phyloP scores from a whole-genome alignment of 2,888 invertebrate species.

The Seira ritae region DNA sequence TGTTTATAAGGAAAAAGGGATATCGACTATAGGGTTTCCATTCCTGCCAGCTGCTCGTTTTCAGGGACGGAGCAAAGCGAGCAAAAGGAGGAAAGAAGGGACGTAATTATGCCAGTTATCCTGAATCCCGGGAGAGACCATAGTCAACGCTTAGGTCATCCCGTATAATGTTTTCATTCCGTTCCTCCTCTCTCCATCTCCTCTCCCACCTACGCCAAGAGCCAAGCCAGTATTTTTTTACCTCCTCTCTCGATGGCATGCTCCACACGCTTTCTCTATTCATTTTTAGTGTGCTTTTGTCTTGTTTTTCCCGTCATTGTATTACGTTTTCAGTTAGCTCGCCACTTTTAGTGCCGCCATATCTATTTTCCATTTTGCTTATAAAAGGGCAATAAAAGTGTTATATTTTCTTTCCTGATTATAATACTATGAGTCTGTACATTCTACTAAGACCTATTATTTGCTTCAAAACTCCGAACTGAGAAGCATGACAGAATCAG shows the following conservation, averaged over 20 bases:
- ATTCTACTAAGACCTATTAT: not conserved
- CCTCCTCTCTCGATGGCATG: slow-evolving; percentile 30
- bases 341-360: not conserved
- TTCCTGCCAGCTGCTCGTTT: slow-evolving; percentile 60
- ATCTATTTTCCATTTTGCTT: not conserved
- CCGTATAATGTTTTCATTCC: slow-evolving; percentile 62
- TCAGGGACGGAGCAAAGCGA: slow-evolving; percentile 23
- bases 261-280: slow-evolving; percentile 52
- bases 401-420: not conserved
- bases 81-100: slow-evolving; percentile 53
- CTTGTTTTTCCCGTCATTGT: slow-evolving; percentile 47
- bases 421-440: not conserved
- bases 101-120: slow-evolving; percentile 65
- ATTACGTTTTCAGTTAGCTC: not conserved
- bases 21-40: slow-evolving; percentile 26
- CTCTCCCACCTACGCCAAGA: not conserved
- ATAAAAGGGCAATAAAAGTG: not conserved
- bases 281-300: slow-evolving; percentile 33
- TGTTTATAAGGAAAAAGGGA: not conserved
- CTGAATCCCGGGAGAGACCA: slow-evolving; percentile 63
- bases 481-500: not conserved
- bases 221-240: not conserved
- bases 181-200: too few relatives aligned
- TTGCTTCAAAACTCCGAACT: not conserved
- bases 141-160: slow-evolving; percentile 65